Evolutionary conservation across 1,140 invertebrate genomes (phyloP).

Genomic region (Cotesia glomerata): DNA sequence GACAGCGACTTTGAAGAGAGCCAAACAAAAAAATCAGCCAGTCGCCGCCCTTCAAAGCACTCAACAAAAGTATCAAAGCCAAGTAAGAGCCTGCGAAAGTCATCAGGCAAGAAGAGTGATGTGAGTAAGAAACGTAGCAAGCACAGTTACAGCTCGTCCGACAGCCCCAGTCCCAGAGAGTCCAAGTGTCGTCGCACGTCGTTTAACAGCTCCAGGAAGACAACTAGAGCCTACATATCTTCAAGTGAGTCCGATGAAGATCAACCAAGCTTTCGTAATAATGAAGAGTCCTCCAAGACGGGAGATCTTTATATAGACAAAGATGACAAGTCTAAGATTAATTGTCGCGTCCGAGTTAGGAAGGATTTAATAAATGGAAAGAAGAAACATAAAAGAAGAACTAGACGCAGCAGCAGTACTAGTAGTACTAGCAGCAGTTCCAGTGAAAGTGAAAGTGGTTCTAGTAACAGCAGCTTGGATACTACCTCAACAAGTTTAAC

Average conservation of each 20-base stretch:
- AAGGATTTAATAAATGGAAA: conserved; percentile 8
- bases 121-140: neutral
- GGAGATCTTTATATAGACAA: too few species aligned
- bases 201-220: too few species aligned
- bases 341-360: neutral
- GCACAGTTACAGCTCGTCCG: neutral
- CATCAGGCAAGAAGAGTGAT: neutral
- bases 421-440: neutral
- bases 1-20: neutral
- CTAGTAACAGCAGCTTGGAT: neutral
- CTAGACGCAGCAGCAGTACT: neutral
- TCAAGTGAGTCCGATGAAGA: neutral
- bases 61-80: neutral
- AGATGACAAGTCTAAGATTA: neutral
- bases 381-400: neutral
- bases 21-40: neutral
- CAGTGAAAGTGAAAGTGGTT: neutral
- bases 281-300: neutral
- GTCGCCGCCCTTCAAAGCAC: neutral
- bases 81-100: neutral
- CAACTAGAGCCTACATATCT: neutral
- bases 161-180: neutral
- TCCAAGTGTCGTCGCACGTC: neutral
- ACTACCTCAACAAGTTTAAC: neutral
- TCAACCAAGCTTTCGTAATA: neutral